Conservation (phyloP, 2,113 vertebrate species). For the Tragelaphus buxtoni region DNA sequence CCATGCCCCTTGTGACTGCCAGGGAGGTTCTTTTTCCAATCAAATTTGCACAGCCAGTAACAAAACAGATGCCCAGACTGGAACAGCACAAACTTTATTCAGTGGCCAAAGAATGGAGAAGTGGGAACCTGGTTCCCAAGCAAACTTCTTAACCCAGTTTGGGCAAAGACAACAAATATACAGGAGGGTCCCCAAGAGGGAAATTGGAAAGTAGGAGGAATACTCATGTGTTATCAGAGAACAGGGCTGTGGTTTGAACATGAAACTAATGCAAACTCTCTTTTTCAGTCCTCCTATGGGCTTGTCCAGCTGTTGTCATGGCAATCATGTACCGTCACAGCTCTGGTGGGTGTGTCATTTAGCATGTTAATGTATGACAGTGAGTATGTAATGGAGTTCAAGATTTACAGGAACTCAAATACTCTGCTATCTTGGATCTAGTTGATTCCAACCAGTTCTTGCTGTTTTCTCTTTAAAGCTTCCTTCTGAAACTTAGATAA, state of each 20-base stretch:
- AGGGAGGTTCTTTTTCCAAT: neutral
- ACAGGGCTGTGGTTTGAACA: neutral
- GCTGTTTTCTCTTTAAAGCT: neutral
- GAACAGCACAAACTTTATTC: neutral
- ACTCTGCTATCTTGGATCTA: neutral
- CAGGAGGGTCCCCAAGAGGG: neutral
- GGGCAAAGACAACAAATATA: neutral
- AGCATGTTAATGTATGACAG: neutral
- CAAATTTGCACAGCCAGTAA: neutral
- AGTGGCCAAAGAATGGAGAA: neutral
- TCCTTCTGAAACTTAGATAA: neutral
- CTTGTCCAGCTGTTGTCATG: neutral
- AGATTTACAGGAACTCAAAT: neutral
- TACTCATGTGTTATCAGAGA: neutral
- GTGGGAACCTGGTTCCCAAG: neutral
- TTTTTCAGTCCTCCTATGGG: neutral
- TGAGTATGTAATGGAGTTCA: neutral
- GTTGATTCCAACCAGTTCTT: neutral
- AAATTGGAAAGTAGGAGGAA: neutral
- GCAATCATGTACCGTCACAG: neutral
- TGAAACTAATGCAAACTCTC: neutral
- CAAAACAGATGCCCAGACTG: neutral
- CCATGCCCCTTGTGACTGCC: neutral
- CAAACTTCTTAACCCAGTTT: neutral
- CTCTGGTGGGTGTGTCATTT: neutral